These are phyloP conservation scores for Crambe crambe DNA, from an alignment of 37 sponge, comb jelly and placozoan species.

Conservation along the genomic window DNA sequence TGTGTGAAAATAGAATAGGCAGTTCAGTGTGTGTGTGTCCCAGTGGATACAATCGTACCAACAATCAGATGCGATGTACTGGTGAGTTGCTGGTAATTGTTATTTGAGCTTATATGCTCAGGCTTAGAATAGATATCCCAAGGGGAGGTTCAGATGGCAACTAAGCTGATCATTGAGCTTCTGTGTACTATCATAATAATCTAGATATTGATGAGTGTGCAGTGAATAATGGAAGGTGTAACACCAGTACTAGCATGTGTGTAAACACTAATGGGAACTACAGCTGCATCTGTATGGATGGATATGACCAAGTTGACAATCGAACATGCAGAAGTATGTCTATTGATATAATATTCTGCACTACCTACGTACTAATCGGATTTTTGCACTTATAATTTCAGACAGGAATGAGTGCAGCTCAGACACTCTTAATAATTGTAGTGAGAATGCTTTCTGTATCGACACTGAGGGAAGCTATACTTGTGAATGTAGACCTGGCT, in stretches of 20 bases:
- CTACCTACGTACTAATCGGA: background rate
- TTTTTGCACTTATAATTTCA: background rate
- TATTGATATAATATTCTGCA: too few relatives aligned
- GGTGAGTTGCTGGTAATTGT: background rate
- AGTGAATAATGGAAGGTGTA: background rate
- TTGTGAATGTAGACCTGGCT: slow-evolving; percentile 44
- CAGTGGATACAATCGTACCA: slow-evolving; percentile 4
- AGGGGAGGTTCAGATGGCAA: too few relatives aligned
- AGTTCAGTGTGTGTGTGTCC: slow-evolving; percentile 37
- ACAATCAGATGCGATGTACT: background rate
- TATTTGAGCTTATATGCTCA: too few relatives aligned
- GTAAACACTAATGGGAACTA: slow-evolving; percentile 24
- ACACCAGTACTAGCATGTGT: background rate
- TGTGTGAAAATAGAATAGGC: slow-evolving; percentile 30
- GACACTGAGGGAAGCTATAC: slow-evolving; percentile 39
- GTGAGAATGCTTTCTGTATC: slow-evolving; percentile 19
- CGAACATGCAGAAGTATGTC: slow-evolving; percentile 6
- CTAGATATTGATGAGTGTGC: slow-evolving; percentile 50
- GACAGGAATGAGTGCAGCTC: slow-evolving; percentile 39
- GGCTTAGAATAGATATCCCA: too few relatives aligned
- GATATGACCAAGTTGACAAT: slow-evolving; percentile 3
- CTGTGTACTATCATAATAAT: too few relatives aligned
- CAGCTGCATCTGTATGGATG: slow-evolving; percentile 10
- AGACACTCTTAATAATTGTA: background rate
- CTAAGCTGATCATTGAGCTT: too few relatives aligned